A percentile compares a stretch with the other conserved stretches of the same genome.
Evolutionary conservation across 2,888 invertebrate genomes (phyloP).

Genomic region (Fragum whitleyi): DNA sequence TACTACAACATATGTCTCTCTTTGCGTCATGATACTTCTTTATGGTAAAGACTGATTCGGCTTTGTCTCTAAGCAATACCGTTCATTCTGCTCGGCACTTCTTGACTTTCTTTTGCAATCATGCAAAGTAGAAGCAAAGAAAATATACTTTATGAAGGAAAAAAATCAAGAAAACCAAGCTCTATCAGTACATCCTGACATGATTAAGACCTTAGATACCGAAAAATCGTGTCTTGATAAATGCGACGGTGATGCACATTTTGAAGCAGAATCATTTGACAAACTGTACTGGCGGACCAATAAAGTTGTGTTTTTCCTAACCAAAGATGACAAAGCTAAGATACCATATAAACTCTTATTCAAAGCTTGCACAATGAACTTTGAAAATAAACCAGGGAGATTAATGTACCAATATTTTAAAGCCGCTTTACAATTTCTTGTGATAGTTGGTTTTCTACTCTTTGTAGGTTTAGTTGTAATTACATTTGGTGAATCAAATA

Average conservation of each 20-base stretch:
- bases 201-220: not conserved
- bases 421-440: not conserved
- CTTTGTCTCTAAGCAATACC: not conserved
- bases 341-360: slow-evolving; percentile 4
- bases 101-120: not conserved
- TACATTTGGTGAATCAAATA: slow-evolving; percentile 3
- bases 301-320: not conserved
- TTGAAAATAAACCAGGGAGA: not conserved
- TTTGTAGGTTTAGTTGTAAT: not conserved
- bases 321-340: not conserved
- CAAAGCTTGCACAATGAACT: not conserved
- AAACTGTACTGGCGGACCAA: not conserved
- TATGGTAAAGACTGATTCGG: slow-evolving; percentile 2
- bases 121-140: not conserved
- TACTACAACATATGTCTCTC: slow-evolving; percentile 5
- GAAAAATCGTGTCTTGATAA: not conserved
- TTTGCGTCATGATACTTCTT: not conserved
- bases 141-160: not conserved
- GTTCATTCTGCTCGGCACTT: not conserved
- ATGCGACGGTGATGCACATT: not conserved
- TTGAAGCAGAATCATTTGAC: not conserved
- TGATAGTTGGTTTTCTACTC: not conserved
- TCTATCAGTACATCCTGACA: not conserved
- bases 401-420: not conserved
- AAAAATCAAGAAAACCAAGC: not conserved